These are phyloP conservation scores for Sisyra nigra DNA, from an alignment of 2,888 invertebrate genomes.

Conservation along the genomic window DNA sequence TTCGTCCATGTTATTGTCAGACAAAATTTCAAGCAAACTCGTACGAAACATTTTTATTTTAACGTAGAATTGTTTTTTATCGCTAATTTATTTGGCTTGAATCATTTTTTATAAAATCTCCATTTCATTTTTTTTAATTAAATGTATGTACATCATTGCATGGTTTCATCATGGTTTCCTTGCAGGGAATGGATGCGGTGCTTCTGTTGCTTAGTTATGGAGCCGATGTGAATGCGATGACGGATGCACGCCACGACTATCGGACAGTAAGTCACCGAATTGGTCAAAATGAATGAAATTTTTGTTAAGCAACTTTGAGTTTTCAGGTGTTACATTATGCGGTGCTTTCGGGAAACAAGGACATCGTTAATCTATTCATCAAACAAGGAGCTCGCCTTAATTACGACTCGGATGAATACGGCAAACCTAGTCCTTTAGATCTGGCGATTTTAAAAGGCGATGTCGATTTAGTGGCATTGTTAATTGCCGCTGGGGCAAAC, in stretches of 20 bases:
- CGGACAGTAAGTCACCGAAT: conserved; percentile 39
- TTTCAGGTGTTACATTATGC: conserved; percentile 62
- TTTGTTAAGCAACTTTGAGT: not conserved
- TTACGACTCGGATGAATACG: conserved; percentile 41
- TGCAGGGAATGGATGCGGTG: conserved; percentile 58
- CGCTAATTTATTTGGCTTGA: too few relatives aligned
- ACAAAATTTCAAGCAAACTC: too few relatives aligned
- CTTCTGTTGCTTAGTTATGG: conserved; percentile 61
- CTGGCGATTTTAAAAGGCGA: conserved; percentile 73
- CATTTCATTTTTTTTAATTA: too few relatives aligned
- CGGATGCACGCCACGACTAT: conserved; percentile 73
- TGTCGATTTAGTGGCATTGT: conserved; percentile 48
- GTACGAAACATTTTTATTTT: too few relatives aligned
- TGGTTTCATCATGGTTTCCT: conserved; percentile 11
- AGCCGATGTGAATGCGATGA: conserved; percentile 74
- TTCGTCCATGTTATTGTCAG: too few relatives aligned
- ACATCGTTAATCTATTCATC: conserved; percentile 61
- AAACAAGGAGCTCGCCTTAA: conserved; percentile 67
- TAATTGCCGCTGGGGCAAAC: conserved; percentile 56
- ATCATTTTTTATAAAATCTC: too few relatives aligned
- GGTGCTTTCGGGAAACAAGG: conserved; percentile 57
- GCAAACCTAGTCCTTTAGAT: conserved; percentile 58
- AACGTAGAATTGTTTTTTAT: too few relatives aligned
- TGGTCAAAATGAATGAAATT: not conserved
- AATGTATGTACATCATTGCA: too few relatives aligned